Conservation (phyloP, 2,113 vertebrate species). For the Mastomys coucha region DNA sequence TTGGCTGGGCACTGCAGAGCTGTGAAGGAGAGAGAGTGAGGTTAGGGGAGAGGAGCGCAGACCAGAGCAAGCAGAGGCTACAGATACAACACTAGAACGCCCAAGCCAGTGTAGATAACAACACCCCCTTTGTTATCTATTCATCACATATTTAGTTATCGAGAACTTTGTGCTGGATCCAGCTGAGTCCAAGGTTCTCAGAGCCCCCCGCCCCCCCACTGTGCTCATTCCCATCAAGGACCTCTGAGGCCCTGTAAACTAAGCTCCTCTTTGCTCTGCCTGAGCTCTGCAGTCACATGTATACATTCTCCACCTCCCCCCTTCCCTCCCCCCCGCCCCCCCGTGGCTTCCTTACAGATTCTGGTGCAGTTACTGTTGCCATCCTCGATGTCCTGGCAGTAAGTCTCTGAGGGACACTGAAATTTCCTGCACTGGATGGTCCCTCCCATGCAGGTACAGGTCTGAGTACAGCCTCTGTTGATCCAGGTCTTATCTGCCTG, state of each 20-base stretch:
- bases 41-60: background rate
- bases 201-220: too few relatives aligned
- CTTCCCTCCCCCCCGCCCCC: accelerated
- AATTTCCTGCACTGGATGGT: background rate
- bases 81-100: too few relatives aligned
- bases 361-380: background rate
- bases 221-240: too few relatives aligned
- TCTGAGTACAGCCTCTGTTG: background rate
- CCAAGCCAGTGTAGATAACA: background rate
- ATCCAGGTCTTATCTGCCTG: background rate
- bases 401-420: background rate
- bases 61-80: background rate
- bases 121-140: background rate
- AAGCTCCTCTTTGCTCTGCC: too few relatives aligned
- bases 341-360: background rate
- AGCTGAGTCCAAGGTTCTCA: too few relatives aligned
- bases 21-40: background rate
- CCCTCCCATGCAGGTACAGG: background rate
- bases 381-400: background rate
- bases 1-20: background rate
- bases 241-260: too few relatives aligned
- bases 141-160: background rate
- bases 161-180: background rate
- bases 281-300: background rate
- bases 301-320: too few relatives aligned